These are phyloP conservation scores for Stigmatopora nigra DNA, from an alignment of 2,113 vertebrate species.

Conservation along the genomic window DNA sequence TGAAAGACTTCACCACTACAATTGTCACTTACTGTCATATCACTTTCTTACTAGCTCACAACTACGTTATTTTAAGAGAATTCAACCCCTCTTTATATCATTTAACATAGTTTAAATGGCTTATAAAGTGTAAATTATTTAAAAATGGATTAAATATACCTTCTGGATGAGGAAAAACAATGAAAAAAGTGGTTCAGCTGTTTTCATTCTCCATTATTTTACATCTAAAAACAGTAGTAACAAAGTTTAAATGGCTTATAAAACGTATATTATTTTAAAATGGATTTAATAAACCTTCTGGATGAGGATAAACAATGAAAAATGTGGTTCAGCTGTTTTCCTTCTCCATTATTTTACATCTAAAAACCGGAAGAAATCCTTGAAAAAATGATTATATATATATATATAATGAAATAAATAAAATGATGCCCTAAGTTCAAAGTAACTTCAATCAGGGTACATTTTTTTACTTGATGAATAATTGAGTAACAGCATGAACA, in stretches of 20 bases:
- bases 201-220: conserved; percentile 39
- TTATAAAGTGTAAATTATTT: conserved; percentile 26
- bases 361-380: conserved; percentile 34
- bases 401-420: conserved; percentile 2
- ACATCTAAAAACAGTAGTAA: conserved; percentile 27
- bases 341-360: conserved; percentile 34
- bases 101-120: conserved; percentile 62
- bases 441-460: conserved; percentile 75
- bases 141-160: conserved; percentile 60
- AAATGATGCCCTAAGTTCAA: conserved; percentile 73
- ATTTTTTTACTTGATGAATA: conserved; percentile 74
- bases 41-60: conserved; percentile 28
- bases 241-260: no score
- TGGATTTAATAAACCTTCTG: conserved; percentile 56
- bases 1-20: not conserved
- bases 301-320: conserved; percentile 21
- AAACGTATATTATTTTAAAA: no score
- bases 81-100: conserved; percentile 49
- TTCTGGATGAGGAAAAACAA: conserved; percentile 26
- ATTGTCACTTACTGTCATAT: conserved; percentile 23
- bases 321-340: conserved; percentile 25
- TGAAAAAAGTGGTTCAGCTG: conserved; percentile 8
- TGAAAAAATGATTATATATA: conserved; percentile 23
- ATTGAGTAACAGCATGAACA: conserved; percentile 68
- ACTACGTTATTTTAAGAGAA: conserved; percentile 25